Evolutionary conservation across 2,888 invertebrate genomes (phyloP).

Genomic region (Hirtodrosophila histrioides): DNA sequence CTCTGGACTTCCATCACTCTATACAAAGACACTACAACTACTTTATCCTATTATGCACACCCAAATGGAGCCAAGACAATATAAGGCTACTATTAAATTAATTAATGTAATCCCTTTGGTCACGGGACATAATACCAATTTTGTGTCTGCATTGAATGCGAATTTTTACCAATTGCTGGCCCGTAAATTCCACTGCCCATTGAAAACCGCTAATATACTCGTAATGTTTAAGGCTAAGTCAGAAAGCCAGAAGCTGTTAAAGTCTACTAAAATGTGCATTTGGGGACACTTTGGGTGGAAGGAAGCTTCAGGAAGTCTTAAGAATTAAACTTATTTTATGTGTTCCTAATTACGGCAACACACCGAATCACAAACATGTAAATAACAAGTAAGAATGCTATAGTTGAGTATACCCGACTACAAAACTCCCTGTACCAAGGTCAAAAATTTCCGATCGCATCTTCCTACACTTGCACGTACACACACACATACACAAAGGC

Average conservation of each 20-base stretch:
- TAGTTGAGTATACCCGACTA: too few species aligned
- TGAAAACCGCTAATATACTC: constrained; percentile 56
- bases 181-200: constrained; percentile 30
- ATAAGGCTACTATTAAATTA: constrained; percentile 59
- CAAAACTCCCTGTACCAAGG: too few species aligned
- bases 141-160: constrained; percentile 31
- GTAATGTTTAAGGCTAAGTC: constrained; percentile 32
- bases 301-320: too few species aligned
- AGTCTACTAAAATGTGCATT: constrained; percentile 41
- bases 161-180: constrained; percentile 48
- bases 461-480: too few species aligned
- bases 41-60: constrained; percentile 35
- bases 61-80: constrained; percentile 50
- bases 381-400: too few species aligned
- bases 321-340: constrained; percentile 9
- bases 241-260: constrained; percentile 64
- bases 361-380: too few species aligned
- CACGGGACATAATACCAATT: constrained; percentile 23
- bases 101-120: constrained; percentile 66
- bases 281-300: not conserved
- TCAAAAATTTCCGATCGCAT: too few species aligned
- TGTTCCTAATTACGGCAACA: too few species aligned
- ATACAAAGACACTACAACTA: too few species aligned
- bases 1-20: too few species aligned
- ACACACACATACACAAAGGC: too few species aligned